Evolutionary conservation across 2,113 vertebrate species (phyloP).

Genomic region (Bungarus multicinctus): DNA sequence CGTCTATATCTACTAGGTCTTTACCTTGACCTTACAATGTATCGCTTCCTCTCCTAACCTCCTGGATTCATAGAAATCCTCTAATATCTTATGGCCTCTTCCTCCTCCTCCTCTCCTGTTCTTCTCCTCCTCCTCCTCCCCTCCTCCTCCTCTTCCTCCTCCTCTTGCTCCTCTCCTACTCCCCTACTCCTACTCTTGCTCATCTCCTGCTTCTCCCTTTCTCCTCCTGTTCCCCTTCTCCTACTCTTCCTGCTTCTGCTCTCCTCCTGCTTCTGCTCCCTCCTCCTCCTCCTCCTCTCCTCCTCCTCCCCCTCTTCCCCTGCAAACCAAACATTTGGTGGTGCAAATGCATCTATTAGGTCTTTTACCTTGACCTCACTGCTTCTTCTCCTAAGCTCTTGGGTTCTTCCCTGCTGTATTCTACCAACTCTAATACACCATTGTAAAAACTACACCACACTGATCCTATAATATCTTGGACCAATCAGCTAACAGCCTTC

Average conservation of each 20-base stretch:
- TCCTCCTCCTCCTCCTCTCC: too few relatives aligned
- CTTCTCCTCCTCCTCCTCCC: too few relatives aligned
- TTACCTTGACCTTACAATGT: not conserved
- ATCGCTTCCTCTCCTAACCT: not conserved
- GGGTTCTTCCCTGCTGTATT: not conserved
- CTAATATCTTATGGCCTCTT: not conserved
- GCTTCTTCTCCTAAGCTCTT: not conserved
- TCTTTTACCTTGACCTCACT: not conserved
- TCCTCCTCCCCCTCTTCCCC: not conserved
- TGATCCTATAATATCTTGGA: not conserved
- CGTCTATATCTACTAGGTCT: not conserved
- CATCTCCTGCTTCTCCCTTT: too few relatives aligned
- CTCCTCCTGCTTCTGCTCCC: too few relatives aligned
- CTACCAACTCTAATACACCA: not conserved
- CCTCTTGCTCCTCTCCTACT: too few relatives aligned
- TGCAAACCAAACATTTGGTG: not conserved
- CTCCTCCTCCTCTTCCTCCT: too few relatives aligned
- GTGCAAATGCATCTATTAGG: not conserved
- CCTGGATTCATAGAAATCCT: not conserved
- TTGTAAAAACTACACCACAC: not conserved
- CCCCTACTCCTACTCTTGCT: too few relatives aligned
- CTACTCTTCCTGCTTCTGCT: too few relatives aligned
- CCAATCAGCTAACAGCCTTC: not conserved
- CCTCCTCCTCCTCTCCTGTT: too few relatives aligned
- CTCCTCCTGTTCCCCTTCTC: too few relatives aligned